Conservation (phyloP, 2,888 invertebrate species). For the Neoascia interrupta region DNA sequence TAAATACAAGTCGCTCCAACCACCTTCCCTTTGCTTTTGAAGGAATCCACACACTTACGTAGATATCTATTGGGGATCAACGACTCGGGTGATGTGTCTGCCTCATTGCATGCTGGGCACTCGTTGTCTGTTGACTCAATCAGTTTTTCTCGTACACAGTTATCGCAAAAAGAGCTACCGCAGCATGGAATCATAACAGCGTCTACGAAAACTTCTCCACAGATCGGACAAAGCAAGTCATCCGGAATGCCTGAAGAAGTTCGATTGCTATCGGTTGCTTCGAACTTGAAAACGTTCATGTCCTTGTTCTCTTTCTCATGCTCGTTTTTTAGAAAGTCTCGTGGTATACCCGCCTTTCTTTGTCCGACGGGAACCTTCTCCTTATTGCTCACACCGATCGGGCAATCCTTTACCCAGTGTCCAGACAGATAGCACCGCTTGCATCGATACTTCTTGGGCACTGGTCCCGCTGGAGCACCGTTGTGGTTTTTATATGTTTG, state of each 20-base stretch:
- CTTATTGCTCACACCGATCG: not conserved
- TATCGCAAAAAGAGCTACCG: conserved; percentile 8
- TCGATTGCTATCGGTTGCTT: not conserved
- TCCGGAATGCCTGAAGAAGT: not conserved
- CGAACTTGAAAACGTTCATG: too few relatives aligned
- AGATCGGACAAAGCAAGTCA: conserved; percentile 20
- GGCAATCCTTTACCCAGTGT: conserved; percentile 28
- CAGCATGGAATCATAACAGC: conserved; percentile 26
- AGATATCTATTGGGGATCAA: conserved; percentile 27
- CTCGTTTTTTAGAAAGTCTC: not conserved
- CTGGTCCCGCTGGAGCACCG: not conserved
- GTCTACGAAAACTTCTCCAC: conserved; percentile 14
- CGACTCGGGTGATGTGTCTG: not conserved
- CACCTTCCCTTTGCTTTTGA: not conserved
- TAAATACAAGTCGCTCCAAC: too few relatives aligned
- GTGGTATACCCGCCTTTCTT: conserved; percentile 24
- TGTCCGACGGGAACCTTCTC: not conserved
- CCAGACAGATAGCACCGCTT: conserved; percentile 4
- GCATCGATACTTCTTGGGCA: not conserved
- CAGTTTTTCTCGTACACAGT: not conserved
- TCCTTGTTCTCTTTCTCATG: not conserved
- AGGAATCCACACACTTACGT: conserved; percentile 1
- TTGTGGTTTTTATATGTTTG: not conserved
- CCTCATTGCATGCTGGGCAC: conserved; percentile 15
- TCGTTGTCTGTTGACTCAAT: conserved; percentile 7